Evolutionary conservation across 2,113 vertebrate species (phyloP).

Genomic region (Origma solitaria): DNA sequence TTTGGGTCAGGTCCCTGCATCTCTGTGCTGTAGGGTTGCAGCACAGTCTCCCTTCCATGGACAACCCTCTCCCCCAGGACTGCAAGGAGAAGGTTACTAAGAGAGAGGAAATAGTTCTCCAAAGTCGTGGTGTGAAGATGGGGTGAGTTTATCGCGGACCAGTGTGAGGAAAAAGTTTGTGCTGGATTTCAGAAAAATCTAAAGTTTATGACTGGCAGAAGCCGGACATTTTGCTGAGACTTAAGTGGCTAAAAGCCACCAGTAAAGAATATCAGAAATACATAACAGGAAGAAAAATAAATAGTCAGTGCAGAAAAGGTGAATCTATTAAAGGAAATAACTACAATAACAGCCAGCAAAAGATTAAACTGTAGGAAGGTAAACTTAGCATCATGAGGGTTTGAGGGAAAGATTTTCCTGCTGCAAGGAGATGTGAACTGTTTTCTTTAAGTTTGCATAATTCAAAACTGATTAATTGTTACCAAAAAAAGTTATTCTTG

Average conservation of each 20-base stretch:
- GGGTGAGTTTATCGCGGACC: not conserved
- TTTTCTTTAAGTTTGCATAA: not conserved
- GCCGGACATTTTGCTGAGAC: not conserved
- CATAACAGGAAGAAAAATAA: not conserved
- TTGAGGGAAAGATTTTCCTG: not conserved
- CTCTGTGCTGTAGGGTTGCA: not conserved
- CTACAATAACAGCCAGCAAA: not conserved
- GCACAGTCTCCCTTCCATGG: rapidly evolving
- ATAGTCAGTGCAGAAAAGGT: not conserved
- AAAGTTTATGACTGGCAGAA: not conserved
- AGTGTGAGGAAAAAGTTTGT: not conserved
- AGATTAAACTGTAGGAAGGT: not conserved
- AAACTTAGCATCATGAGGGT: not conserved
- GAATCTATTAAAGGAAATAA: not conserved
- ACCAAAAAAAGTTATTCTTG: not conserved
- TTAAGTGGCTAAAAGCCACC: not conserved
- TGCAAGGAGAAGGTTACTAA: not conserved
- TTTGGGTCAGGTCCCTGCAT: not conserved
- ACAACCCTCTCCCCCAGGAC: not conserved
- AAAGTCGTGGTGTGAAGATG: not conserved
- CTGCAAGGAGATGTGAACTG: not conserved
- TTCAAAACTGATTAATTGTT: not conserved
- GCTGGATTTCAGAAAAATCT: not conserved
- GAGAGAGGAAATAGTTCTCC: not conserved
- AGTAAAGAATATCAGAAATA: not conserved